Evolutionary conservation across 1,140 invertebrate genomes (phyloP).

Genomic region (Drosophila willistoni): DNA sequence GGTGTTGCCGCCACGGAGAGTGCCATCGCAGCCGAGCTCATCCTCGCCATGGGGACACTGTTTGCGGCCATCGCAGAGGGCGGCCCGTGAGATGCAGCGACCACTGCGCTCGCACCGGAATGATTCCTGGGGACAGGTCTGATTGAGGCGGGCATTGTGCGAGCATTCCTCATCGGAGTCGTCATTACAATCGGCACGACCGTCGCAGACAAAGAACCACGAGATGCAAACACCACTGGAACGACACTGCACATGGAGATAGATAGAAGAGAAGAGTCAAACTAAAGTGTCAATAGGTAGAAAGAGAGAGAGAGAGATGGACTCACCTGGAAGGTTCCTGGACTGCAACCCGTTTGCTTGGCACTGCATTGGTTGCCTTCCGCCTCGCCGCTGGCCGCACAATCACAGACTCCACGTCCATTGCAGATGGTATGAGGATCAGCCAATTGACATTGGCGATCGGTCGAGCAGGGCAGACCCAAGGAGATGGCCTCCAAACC

Average conservation of each 20-base stretch:
- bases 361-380: conserved; percentile 87
- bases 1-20: conserved; percentile 85
- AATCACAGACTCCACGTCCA: conserved; percentile 91
- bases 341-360: conserved; percentile 89
- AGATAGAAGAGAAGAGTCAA: background rate
- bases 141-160: conserved; percentile 72
- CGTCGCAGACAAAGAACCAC: conserved; percentile 96
- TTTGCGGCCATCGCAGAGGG: conserved; percentile 89
- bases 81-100: conserved; percentile 89
- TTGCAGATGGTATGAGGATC: conserved; percentile 91
- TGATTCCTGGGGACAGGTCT: conserved; percentile 84
- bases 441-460: conserved; percentile 90
- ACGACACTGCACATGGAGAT: conserved; percentile 85
- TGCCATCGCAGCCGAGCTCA: conserved; percentile 88
- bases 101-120: conserved; percentile 87
- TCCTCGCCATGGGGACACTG: conserved; percentile 93
- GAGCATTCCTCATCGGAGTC: conserved; percentile 92
- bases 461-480: conserved; percentile 89
- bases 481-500: conserved; percentile 88
- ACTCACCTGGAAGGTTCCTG: conserved; percentile 92
- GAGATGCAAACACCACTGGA: conserved; percentile 93
- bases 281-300: background rate
- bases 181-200: conserved; percentile 88
- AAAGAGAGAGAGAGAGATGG: too few relatives aligned
- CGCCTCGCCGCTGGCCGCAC: conserved; percentile 84